Base-by-base conservation (phyloP, 1,140 invertebrate genomes). In the Euura saliciscinereae region DNA sequence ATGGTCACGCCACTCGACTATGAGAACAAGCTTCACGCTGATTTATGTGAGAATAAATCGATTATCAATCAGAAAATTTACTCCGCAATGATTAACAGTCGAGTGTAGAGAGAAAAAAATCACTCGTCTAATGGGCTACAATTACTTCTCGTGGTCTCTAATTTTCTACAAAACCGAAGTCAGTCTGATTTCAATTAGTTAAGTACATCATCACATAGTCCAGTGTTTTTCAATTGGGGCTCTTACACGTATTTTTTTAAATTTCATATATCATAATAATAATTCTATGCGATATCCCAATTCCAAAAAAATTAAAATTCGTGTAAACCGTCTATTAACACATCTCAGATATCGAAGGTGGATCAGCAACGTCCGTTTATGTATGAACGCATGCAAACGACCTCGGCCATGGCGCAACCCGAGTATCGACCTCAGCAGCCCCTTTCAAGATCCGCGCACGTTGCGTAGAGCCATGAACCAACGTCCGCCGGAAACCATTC, bases 401-500 rank as follows among this genome's bases (percentile, higher is more conserved):
- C 6, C 51, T 59, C 51, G 13, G 51, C 51, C 6, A 5, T 6
- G 13, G 10, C 51, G 51, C 13, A 59, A 59, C 51, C 51, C 51
- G 5, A 59, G 51, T 6, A 59, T 59, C 51, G 51, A 59, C 6
- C 28, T 1, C 3, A 28, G 28, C 51, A n/a, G 51, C 51, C 6
- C 10, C 51, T n/a, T 28, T 28, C 28, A 28, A 28, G 28, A 28
- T 59, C 51, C 4, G 3, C 51, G 51, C 13, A 59, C 6, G 13
- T 59, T 8, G 51, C 51, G 51, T 59, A 59, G 8, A 59, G 59
- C 73, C 75, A 76, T 72, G 75, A 79, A 78, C 76, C 76, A 78
- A 75, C 75, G 70, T 70, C 51, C 74, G 71, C 75, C 82, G 82
- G 82, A 83, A 83, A 83, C 79, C 82, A 83, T 83, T 81, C 80